Evolutionary conservation across 2,797 vertebrate species (phyloP).

Genomic region (Carduelis carduelis): DNA sequence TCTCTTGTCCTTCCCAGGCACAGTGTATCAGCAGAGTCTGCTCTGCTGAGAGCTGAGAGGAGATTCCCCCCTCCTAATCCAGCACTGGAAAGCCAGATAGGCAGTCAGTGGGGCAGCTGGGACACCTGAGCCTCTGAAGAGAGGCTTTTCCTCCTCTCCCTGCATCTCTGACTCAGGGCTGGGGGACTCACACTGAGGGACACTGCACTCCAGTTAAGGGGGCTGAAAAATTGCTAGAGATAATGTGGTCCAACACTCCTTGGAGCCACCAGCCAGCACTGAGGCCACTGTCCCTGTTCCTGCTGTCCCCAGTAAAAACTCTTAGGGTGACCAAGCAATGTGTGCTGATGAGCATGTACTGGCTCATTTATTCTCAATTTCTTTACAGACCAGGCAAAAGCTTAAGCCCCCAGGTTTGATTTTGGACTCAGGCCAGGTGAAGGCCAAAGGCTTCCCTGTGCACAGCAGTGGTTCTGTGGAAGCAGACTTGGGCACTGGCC

Average conservation of each 20-base stretch:
- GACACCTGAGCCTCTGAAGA: not conserved
- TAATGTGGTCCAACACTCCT: not conserved
- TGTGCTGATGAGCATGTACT: not conserved
- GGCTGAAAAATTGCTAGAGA: not conserved
- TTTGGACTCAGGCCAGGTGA: not conserved
- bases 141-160: not conserved
- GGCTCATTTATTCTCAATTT: not conserved
- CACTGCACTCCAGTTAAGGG: not conserved
- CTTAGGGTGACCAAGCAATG: not conserved
- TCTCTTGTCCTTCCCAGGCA: not conserved
- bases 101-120: not conserved
- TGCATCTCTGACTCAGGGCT: not conserved
- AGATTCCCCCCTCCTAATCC: not conserved
- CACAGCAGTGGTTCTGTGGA: not conserved
- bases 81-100: rapidly evolving
- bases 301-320: not conserved
- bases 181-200: not conserved
- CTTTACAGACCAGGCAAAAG: not conserved
- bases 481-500: not conserved
- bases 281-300: not conserved
- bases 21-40: not conserved
- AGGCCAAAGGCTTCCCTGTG: not conserved
- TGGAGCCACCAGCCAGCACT: not conserved
- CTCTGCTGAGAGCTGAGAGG: not conserved
- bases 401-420: not conserved